Conservation (phyloP, 2,797 vertebrate species). For the Sciurus carolinensis region DNA sequence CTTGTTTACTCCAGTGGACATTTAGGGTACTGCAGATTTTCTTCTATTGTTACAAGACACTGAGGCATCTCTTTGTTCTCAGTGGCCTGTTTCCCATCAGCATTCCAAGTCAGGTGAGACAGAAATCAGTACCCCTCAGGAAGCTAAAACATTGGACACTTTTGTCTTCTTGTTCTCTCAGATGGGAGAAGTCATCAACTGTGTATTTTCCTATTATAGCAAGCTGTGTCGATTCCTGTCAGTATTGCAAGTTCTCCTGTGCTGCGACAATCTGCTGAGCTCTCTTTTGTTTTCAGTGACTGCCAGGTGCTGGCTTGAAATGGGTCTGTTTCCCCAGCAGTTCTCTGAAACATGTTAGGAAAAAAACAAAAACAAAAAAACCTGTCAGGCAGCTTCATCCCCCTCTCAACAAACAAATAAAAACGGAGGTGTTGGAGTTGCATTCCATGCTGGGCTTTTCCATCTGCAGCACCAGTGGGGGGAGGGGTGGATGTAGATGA, state of each 20-base stretch:
- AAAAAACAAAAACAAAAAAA: not conserved
- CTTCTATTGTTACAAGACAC: too few relatives aligned
- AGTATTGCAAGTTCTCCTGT: not conserved
- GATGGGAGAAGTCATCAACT: not conserved
- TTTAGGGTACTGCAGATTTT: not conserved
- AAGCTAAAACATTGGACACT: not conserved
- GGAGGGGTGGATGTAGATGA: too few relatives aligned
- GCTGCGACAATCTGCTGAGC: not conserved
- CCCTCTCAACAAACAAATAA: not conserved
- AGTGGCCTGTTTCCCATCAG: not conserved
- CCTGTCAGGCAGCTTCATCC: not conserved
- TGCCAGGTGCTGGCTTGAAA: too few relatives aligned
- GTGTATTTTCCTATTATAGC: not conserved
- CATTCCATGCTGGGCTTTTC: not conserved
- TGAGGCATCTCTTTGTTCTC: not conserved
- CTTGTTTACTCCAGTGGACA: not conserved
- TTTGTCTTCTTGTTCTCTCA: not conserved
- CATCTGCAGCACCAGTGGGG: not conserved
- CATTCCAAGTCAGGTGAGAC: not conserved
- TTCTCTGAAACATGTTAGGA: not conserved
- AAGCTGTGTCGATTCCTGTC: not conserved
- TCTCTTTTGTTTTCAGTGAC: not conserved
- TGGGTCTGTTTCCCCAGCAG: not conserved
- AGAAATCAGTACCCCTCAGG: not conserved
- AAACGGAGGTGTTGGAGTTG: not conserved